These are phyloP conservation scores for Diplodus puntazzo DNA, from an alignment of 2,797 vertebrate species.

Conservation along the genomic window DNA sequence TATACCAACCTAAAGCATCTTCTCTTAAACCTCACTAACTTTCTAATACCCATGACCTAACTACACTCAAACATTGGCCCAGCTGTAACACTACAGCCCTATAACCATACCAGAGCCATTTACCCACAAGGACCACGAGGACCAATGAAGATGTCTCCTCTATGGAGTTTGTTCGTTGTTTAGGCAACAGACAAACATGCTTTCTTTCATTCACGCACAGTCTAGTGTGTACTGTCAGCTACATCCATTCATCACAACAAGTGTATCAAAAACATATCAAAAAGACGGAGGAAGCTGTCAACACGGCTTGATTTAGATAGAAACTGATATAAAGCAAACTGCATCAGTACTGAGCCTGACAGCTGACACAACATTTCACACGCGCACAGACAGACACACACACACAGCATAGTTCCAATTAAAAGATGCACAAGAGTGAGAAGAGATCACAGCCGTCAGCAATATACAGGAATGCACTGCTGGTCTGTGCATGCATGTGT, in stretches of 20 bases:
- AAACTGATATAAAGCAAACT: slow-evolving; percentile 40
- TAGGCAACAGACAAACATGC: background rate
- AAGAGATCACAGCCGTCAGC: background rate
- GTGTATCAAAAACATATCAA: slow-evolving; percentile 24
- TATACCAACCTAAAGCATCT: too few relatives aligned
- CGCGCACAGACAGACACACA: background rate
- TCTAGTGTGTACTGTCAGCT: background rate
- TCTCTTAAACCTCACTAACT: too few relatives aligned
- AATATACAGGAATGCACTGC: background rate
- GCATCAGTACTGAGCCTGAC: slow-evolving; percentile 33
- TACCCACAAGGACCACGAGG: too few relatives aligned
- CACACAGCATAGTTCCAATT: slow-evolving; percentile 17
- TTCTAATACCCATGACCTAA: too few relatives aligned
- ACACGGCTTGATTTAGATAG: slow-evolving; percentile 20
- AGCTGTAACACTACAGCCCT: too few relatives aligned
- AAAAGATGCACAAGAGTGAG: slow-evolving; percentile 14
- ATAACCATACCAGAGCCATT: too few relatives aligned
- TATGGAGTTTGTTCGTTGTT: background rate
- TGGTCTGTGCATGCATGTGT: background rate
- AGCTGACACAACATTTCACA: slow-evolving; percentile 40
- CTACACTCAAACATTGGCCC: too few relatives aligned
- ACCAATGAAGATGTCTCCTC: background rate
- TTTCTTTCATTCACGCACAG: background rate
- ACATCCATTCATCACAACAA: slow-evolving; percentile 30
- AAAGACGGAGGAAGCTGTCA: slow-evolving; percentile 24